phyloP scores from a whole-genome alignment of 2,113 vertebrate species.

The Chauna torquata region DNA sequence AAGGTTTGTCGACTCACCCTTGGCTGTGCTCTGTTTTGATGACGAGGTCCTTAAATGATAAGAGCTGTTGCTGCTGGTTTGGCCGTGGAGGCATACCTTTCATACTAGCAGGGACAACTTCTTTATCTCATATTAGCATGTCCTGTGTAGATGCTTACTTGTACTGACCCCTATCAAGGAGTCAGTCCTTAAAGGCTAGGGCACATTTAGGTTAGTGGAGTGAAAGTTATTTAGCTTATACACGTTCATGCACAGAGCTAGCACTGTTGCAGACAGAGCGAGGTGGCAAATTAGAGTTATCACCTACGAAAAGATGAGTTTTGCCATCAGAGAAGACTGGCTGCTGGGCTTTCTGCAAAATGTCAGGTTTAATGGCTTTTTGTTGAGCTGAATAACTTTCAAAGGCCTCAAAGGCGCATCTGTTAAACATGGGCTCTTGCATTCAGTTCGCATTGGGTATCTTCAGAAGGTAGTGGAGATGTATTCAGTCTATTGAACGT shows the following conservation, averaged over 20 bases:
- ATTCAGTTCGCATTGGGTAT: accelerated
- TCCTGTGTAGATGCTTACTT: neutral
- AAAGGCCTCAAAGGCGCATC: neutral
- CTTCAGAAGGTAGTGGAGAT: neutral
- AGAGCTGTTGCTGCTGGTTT: neutral
- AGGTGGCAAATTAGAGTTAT: neutral
- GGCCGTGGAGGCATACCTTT: neutral
- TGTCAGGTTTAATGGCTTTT: neutral
- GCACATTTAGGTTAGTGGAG: accelerated
- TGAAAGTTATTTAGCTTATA: neutral
- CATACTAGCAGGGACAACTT: neutral
- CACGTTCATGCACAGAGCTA: accelerated
- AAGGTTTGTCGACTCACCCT: neutral
- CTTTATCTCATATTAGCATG: accelerated
- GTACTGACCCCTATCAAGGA: neutral
- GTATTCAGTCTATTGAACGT: accelerated
- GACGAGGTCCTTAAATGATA: neutral
- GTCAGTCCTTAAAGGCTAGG: neutral
- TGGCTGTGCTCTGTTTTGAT: neutral
- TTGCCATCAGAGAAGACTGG: neutral
- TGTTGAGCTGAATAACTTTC: neutral
- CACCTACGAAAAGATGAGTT: neutral
- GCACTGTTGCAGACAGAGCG: neutral
- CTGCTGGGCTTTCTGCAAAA: neutral
- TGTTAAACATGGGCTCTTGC: neutral